phyloP scores from a whole-genome alignment of 2,113 vertebrate genomes.

The Delphinapterus leucas region DNA sequence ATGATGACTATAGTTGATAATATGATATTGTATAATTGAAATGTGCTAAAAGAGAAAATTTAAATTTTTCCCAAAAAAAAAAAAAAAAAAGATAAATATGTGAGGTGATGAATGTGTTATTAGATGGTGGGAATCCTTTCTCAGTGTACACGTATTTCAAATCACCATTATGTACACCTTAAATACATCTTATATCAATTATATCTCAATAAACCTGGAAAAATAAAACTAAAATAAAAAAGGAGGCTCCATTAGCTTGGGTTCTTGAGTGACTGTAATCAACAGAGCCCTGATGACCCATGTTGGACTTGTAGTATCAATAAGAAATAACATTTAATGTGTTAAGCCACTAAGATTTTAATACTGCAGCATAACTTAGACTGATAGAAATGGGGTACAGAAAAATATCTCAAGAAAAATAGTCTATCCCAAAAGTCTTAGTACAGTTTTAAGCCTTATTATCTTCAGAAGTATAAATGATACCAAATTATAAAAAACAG shows the following conservation, averaged over 20 bases:
- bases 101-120: not conserved
- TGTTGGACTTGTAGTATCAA: not conserved
- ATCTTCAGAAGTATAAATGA: not conserved
- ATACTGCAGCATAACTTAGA: not conserved
- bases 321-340: not conserved
- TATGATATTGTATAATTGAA: not conserved
- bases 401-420: not conserved
- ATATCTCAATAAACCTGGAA: not conserved
- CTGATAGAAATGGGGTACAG: not conserved
- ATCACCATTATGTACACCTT: not conserved
- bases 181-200: not conserved
- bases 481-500: not conserved
- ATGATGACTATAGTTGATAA: not conserved
- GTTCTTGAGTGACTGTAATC: not conserved
- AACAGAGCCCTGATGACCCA: not conserved
- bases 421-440: not conserved
- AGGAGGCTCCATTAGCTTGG: not conserved
- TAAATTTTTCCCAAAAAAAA: too few relatives aligned
- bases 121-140: not conserved
- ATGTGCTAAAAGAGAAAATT: not conserved
- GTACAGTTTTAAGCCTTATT: not conserved
- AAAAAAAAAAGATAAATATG: not conserved
- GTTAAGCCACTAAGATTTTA: slow-evolving; percentile 21
- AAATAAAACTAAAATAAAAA: not conserved
- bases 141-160: not conserved